phyloP scores from a whole-genome alignment of 2,113 vertebrate genomes.

The Epinephelus fuscoguttatus region DNA sequence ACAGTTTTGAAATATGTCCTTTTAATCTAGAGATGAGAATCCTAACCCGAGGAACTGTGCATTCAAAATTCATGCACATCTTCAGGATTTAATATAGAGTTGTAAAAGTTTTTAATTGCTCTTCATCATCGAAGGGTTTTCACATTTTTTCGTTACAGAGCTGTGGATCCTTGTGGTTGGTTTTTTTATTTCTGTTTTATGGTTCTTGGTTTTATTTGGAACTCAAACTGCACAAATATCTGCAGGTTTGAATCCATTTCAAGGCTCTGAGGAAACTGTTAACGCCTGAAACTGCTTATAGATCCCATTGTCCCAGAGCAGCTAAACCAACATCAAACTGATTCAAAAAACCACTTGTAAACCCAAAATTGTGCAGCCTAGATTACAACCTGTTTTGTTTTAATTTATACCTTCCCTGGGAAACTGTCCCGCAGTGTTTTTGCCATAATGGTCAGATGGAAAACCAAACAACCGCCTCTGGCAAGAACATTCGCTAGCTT shows the following conservation, averaged over 20 bases:
- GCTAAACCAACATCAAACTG: background rate
- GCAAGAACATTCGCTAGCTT: background rate
- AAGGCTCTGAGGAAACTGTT: constrained; percentile 1
- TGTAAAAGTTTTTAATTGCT: background rate
- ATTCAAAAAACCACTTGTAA: constrained; percentile 3
- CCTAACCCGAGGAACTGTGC: background rate
- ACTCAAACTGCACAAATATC: background rate
- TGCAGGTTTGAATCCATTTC: background rate
- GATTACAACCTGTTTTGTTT: constrained; percentile 23
- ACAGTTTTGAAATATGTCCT: background rate
- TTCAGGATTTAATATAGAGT: background rate
- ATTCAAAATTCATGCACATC: background rate
- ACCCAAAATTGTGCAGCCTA: constrained; percentile 5
- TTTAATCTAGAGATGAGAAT: background rate
- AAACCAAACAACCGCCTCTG: constrained; percentile 28
- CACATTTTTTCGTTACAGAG: background rate
- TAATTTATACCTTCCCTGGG: constrained; percentile 19
- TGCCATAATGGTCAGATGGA: constrained; percentile 18
- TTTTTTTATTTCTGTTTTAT: constrained; percentile 1
- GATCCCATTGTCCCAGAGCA: background rate
- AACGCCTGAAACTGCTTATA: background rate
- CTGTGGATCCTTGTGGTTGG: background rate
- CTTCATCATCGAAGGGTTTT: background rate
- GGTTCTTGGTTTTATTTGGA: background rate
- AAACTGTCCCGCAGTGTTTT: constrained; percentile 3